Base-by-base conservation (phyloP, 2,797 vertebrate genomes). In the Acestrorhynchus altus region DNA sequence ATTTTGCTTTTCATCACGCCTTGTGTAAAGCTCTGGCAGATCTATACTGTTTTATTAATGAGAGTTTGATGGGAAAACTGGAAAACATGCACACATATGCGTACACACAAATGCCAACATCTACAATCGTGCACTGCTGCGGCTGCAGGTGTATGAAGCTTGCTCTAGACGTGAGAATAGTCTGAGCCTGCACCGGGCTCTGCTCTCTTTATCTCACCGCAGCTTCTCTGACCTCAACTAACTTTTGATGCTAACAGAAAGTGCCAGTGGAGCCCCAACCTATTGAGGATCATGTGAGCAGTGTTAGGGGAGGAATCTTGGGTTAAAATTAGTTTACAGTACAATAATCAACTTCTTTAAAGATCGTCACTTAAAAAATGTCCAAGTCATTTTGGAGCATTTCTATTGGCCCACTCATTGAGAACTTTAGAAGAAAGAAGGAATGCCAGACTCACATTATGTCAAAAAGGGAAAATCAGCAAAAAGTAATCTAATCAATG, bases 21-120 rank as follows among this genome's bases (percentile, higher is more conserved):
- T 72, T 16, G 44, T 74, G 40, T 67, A 66, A 83, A 72, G 67
- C 72, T 76, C 46, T 42, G 69, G 63, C 65, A 81, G 76, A 78
- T 81, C 52, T 72, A 47, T 74, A 54, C 65, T 81, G 76, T 69
- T 81, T 83, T 81, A 83, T 83, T 83, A 74, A 83, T 81, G 73
- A 79, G 79, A 13, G 47, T 72, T 65, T 63, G 64, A 77, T 83
- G 60, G 40, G 22, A 35, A 56, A 61, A 80, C 77, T 52, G 47
- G 24, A 47, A 78, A 66, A 83, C 78, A 74, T 65, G 80, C 24
- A 76, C 78, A 73, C 64, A 81, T 24, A 79, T 52, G 83, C 49
- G 79, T 79, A 76, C 75, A 85, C 71, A 78, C 56, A 81, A 56
- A 74, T 49, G 82, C 63, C 63, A 70, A 16, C 59, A 80, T 74